Evolutionary conservation across 2,797 vertebrate genomes (phyloP).

Genomic region (Danio jaintianensis): DNA sequence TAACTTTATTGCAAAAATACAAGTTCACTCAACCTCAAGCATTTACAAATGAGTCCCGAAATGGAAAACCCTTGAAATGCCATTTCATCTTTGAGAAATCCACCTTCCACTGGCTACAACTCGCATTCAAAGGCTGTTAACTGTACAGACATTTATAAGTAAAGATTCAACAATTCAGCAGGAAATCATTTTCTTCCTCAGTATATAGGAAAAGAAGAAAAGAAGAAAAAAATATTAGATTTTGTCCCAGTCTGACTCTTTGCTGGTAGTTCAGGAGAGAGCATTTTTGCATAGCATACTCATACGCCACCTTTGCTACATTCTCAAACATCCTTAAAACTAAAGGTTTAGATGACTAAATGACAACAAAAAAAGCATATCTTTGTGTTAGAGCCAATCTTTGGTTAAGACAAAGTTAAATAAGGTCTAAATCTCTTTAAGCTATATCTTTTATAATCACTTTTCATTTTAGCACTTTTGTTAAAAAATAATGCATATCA

Average conservation of each 20-base stretch:
- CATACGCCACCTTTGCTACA: slow-evolving; percentile 84
- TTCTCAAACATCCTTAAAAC: slow-evolving; percentile 76
- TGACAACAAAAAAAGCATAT: slow-evolving; percentile 56
- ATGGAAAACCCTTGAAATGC: slow-evolving; percentile 63
- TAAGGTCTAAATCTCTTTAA: slow-evolving; percentile 35
- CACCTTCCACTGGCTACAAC: slow-evolving; percentile 61
- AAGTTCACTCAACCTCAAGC: slow-evolving; percentile 85
- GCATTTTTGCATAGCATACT: slow-evolving; percentile 84
- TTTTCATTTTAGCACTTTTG: slow-evolving; percentile 23
- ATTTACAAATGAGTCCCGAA: slow-evolving; percentile 73
- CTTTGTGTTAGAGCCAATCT: slow-evolving; percentile 79
- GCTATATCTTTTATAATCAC: background rate
- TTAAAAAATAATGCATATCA: slow-evolving; percentile 37
- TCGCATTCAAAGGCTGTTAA: slow-evolving; percentile 66
- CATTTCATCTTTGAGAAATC: slow-evolving; percentile 60
- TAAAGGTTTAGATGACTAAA: slow-evolving; percentile 51
- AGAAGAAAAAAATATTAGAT: slow-evolving; percentile 54
- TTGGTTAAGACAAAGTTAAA: slow-evolving; percentile 78
- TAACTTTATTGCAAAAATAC: slow-evolving; percentile 93
- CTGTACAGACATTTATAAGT: slow-evolving; percentile 67
- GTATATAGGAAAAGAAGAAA: slow-evolving; percentile 52
- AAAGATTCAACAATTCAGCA: slow-evolving; percentile 61
- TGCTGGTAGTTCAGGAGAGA: slow-evolving; percentile 78
- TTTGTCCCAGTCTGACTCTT: slow-evolving; percentile 76
- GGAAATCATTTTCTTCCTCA: slow-evolving; percentile 54